Percentiles rank a stretch among this genome's conserved stretches.
Conservation (phyloP, 2,113 vertebrate genomes). For the Melanerpes aurifrons region DNA sequence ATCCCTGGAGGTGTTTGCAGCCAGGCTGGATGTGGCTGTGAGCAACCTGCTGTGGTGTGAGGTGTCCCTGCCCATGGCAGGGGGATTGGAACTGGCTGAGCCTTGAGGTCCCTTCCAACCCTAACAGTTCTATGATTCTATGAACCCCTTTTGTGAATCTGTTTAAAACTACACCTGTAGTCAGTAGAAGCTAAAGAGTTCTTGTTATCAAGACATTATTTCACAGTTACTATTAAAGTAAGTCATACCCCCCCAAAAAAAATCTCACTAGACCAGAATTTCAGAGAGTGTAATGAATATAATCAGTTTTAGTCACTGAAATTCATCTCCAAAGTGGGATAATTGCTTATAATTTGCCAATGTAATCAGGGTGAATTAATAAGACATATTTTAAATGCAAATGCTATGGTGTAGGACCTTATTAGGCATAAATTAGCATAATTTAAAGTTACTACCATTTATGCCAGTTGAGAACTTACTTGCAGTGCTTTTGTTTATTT, state of each 20-base stretch:
- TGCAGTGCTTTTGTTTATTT: not conserved
- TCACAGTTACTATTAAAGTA: not conserved
- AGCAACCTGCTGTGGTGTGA: too few relatives aligned
- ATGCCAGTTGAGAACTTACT: not conserved
- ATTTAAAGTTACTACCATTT: not conserved
- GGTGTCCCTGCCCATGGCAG: too few relatives aligned
- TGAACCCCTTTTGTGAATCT: not conserved
- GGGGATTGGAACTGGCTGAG: too few relatives aligned
- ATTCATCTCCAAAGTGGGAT: not conserved
- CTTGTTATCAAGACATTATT: not conserved
- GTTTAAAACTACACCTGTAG: not conserved
- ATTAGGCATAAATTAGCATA: constrained; percentile 24
- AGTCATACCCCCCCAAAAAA: not conserved
- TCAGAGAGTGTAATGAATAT: not conserved
- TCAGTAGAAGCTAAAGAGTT: not conserved
- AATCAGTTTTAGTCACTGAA: constrained; percentile 16
- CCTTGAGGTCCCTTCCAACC: too few relatives aligned
- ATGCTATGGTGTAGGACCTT: not conserved
- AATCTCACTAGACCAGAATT: constrained; percentile 8
- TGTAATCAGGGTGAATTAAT: constrained; percentile 37
- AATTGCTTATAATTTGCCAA: constrained; percentile 32
- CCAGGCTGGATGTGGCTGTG: too few relatives aligned
- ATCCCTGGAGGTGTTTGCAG: too few relatives aligned
- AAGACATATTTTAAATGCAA: constrained; percentile 4
- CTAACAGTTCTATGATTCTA: too few relatives aligned